phyloP scores from a whole-genome alignment of 2,113 vertebrate genomes.

The Phaetusa simplex region DNA sequence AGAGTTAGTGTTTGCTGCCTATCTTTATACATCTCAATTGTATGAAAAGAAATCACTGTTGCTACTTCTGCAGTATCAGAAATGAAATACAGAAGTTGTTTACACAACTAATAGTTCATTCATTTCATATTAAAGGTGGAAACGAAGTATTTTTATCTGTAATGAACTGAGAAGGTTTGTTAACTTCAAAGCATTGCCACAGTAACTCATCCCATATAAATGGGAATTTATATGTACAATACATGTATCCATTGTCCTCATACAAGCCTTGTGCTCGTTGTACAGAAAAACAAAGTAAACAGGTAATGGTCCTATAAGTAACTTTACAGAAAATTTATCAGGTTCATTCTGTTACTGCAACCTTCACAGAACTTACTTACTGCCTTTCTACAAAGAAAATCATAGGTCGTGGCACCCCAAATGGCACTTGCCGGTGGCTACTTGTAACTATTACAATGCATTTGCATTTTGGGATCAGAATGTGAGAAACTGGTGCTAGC shows the following conservation, averaged over 20 bases:
- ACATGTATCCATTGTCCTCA: background rate
- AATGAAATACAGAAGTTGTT: constrained; percentile 24
- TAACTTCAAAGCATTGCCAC: constrained; percentile 28
- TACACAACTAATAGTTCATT: background rate
- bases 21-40: background rate
- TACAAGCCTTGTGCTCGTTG: constrained; percentile 4
- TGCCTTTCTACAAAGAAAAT: background rate
- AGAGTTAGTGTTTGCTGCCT: background rate
- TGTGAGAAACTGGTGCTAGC: background rate
- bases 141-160: background rate
- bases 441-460: background rate
- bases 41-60: constrained; percentile 8
- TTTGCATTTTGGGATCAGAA: background rate
- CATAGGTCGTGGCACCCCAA: background rate
- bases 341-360: background rate
- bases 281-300: constrained; percentile 16
- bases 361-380: background rate
- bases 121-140: background rate
- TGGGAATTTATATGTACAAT: background rate
- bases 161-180: constrained; percentile 6
- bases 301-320: constrained; percentile 5
- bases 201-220: background rate
- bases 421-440: background rate
- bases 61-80: background rate
- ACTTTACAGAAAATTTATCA: constrained; percentile 24